These are phyloP conservation scores for Eulemur rubriventer DNA, from an alignment of 2,797 vertebrate genomes.

Conservation along the genomic window DNA sequence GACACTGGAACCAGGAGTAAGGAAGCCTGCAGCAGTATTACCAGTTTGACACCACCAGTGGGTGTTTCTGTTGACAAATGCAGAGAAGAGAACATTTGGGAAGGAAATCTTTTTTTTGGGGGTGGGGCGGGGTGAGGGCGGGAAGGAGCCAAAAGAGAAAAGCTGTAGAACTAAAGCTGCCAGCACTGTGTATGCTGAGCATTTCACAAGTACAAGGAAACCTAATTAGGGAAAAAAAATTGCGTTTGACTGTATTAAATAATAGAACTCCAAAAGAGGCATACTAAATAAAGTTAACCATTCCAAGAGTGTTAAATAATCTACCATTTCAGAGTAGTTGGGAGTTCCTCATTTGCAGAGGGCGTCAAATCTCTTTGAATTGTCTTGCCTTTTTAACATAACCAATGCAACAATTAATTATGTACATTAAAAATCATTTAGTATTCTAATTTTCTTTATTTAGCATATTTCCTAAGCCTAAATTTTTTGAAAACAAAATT, in stretches of 20 bases:
- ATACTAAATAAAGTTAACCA: conserved; percentile 60
- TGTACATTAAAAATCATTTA: not conserved
- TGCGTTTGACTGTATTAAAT: conserved; percentile 65
- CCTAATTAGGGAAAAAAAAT: conserved; percentile 56
- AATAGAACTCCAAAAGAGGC: conserved; percentile 63
- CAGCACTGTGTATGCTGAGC: conserved; percentile 61
- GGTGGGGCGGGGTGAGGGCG: not conserved
- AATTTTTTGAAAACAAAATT: conserved; percentile 37
- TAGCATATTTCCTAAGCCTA: conserved; percentile 41
- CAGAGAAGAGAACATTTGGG: conserved; percentile 75
- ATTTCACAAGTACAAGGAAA: conserved; percentile 71
- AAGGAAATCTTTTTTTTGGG: conserved; percentile 66
- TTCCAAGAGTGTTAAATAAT: conserved; percentile 47
- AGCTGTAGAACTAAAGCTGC: conserved; percentile 60
- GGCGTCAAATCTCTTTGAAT: conserved; percentile 46
- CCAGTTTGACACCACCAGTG: conserved; percentile 79
- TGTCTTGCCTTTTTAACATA: conserved; percentile 51
- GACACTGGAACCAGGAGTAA: conserved; percentile 66
- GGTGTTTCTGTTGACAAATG: conserved; percentile 82
- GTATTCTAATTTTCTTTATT: conserved; percentile 50
- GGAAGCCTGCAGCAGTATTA: conserved; percentile 77
- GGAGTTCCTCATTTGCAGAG: conserved; percentile 10
- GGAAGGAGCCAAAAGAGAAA: conserved; percentile 57
- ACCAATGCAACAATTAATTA: conserved; percentile 37
- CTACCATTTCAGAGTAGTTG: conserved; percentile 47